Evolutionary conservation across 2,113 vertebrate genomes (phyloP).

Genomic region (Chaenocephalus aceratus): DNA sequence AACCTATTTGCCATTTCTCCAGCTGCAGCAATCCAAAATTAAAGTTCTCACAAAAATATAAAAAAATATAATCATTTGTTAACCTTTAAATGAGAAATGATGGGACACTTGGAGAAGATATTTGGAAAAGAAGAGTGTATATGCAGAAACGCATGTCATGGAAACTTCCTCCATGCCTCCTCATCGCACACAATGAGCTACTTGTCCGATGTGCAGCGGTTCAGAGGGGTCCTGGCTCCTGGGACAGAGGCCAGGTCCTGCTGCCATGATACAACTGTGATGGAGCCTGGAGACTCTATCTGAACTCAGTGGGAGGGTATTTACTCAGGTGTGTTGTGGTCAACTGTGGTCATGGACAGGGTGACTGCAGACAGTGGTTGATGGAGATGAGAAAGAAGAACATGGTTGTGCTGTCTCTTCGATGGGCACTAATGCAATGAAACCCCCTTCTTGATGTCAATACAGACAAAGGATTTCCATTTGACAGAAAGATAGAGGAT

Average conservation of each 20-base stretch:
- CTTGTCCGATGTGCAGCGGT: slow-evolving; percentile 32
- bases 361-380: slow-evolving; percentile 2
- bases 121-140: background rate
- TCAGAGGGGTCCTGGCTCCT: slow-evolving; percentile 38
- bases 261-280: slow-evolving; percentile 35
- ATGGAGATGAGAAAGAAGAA: slow-evolving; percentile 26
- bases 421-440: no score
- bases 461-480: no score
- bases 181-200: slow-evolving; percentile 54
- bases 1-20: background rate
- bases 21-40: background rate
- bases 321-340: slow-evolving; percentile 66
- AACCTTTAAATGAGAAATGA: background rate
- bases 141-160: slow-evolving; percentile 37
- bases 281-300: slow-evolving; percentile 23
- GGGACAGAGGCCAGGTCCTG: slow-evolving; percentile 22
- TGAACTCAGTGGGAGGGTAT: slow-evolving; percentile 31
- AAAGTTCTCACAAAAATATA: background rate
- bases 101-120: background rate
- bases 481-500: no score
- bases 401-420: background rate
- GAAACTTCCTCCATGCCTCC: slow-evolving; percentile 36
- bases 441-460: no score
- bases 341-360: slow-evolving; percentile 20
- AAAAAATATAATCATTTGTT: slow-evolving; percentile 1